These are phyloP conservation scores for Tigriopus japonicus DNA, from an alignment of 1,140 invertebrate species.

Conservation along the genomic window DNA sequence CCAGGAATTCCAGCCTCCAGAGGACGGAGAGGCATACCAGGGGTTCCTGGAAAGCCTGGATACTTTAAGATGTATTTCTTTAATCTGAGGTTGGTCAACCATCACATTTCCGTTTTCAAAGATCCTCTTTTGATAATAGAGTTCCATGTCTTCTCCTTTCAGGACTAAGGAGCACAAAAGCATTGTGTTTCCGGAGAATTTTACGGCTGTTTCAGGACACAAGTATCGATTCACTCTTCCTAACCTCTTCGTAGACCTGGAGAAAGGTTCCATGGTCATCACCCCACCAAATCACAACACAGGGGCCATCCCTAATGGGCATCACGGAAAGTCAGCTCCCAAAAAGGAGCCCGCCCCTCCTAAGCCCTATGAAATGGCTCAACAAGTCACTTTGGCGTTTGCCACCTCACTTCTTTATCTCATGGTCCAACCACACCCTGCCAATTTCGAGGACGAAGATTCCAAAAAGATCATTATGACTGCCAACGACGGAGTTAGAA, in stretches of 20 bases:
- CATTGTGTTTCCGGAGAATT: too few species aligned
- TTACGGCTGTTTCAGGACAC: too few species aligned
- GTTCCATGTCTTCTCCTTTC: background rate
- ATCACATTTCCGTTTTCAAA: background rate
- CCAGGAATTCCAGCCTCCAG: background rate
- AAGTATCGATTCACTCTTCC: background rate
- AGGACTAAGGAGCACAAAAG: too few species aligned
- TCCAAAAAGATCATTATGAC: background rate
- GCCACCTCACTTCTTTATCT: background rate
- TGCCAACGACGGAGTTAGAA: background rate
- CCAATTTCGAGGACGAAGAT: background rate
- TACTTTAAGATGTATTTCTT: conserved; percentile 5
- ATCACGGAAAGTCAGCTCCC: too few species aligned
- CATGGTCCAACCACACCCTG: background rate
- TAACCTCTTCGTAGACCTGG: background rate
- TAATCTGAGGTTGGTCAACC: background rate
- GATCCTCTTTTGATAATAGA: background rate
- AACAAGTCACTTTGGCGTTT: background rate
- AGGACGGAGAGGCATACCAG: background rate
- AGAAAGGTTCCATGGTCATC: background rate
- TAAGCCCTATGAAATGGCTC: background rate
- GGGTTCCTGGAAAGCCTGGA: conserved; percentile 6
- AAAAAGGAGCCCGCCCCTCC: too few species aligned
- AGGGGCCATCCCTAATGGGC: too few species aligned
- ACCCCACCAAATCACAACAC: background rate